Conservation (phyloP, 2,113 vertebrate genomes). For the Tenebrosternarchus preto region DNA sequence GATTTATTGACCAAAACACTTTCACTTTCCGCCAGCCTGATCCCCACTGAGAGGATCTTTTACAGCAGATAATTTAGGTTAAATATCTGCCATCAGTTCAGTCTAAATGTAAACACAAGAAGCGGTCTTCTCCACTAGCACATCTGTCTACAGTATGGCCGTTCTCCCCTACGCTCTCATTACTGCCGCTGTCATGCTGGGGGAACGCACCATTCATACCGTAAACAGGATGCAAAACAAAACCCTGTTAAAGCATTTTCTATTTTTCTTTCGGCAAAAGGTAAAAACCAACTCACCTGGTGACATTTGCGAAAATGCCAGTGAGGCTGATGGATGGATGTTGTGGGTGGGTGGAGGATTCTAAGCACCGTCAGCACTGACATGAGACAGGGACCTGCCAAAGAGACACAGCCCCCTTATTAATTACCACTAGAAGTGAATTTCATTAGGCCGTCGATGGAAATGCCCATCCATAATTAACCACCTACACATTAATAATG, state of each 20-base stretch:
- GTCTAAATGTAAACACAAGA: background rate
- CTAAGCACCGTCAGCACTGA: constrained; percentile 26
- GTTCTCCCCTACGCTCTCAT: background rate
- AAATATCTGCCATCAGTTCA: background rate
- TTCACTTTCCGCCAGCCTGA: too few relatives aligned
- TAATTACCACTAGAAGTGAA: constrained; percentile 57
- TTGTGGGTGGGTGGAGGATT: constrained; percentile 37
- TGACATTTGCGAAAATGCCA: constrained; percentile 54
- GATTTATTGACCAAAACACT: background rate
- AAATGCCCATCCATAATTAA: constrained; percentile 64
- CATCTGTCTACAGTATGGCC: background rate
- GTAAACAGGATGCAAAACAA: background rate
- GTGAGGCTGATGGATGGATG: constrained; percentile 34
- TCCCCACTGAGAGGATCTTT: background rate
- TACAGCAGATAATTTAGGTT: background rate
- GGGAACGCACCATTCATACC: background rate
- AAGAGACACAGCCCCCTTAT: constrained; percentile 47
- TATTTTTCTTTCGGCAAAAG: background rate
- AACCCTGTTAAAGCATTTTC: background rate
- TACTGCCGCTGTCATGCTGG: background rate
- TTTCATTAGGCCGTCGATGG: constrained; percentile 55
- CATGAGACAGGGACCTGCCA: constrained; percentile 49
- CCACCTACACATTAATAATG: constrained; percentile 57
- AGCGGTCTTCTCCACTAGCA: background rate
- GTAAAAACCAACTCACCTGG: constrained; percentile 11